Conservation (phyloP, 2,113 vertebrate species). For the Cettia cetti region DNA sequence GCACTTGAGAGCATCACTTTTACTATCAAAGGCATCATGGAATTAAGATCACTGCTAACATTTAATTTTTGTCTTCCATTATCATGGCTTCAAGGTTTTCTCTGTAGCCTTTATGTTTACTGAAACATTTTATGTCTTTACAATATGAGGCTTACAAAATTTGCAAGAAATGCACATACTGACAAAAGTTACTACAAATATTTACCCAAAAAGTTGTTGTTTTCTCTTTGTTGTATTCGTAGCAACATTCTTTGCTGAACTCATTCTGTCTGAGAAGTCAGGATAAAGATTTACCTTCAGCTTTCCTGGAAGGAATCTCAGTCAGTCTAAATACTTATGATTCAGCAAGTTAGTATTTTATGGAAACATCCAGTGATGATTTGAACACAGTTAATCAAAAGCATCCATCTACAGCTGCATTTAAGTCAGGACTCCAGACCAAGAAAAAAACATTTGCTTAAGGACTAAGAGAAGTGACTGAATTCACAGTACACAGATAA, state of each 20-base stretch:
- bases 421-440: not conserved
- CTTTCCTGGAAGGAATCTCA: not conserved
- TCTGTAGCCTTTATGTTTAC: not conserved
- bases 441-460: not conserved
- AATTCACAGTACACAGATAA: not conserved
- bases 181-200: not conserved
- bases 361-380: not conserved
- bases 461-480: not conserved
- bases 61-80: not conserved
- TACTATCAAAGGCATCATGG: not conserved
- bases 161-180: not conserved
- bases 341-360: not conserved
- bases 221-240: not conserved
- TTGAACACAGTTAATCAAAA: not conserved
- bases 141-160: not conserved
- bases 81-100: not conserved
- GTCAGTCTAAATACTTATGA: not conserved
- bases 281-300: not conserved
- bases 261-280: not conserved
- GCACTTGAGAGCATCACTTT: not conserved
- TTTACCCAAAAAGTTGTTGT: not conserved
- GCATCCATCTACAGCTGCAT: not conserved
- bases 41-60: not conserved
- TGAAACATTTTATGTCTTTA: not conserved
- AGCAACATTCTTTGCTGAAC: not conserved